These are phyloP conservation scores for Adelosebastes latens DNA, from an alignment of 2,797 vertebrate species.

Conservation along the genomic window DNA sequence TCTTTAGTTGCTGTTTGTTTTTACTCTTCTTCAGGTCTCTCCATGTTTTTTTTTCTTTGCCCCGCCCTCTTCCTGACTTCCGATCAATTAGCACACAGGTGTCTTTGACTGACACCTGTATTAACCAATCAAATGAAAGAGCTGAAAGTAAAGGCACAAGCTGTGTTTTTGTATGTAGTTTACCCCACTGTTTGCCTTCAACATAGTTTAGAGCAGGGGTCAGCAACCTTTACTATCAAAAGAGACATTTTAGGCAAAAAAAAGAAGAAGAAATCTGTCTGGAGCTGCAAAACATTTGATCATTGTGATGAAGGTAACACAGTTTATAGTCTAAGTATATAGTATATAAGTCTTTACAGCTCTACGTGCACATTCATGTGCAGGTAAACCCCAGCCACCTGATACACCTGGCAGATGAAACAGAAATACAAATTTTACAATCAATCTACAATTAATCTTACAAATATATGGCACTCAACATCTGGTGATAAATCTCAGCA, in stretches of 20 bases:
- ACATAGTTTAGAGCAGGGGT: too few species aligned
- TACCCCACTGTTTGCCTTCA: background rate
- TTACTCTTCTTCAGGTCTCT: background rate
- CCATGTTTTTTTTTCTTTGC: background rate
- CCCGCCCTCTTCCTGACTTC: background rate
- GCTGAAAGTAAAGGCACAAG: background rate
- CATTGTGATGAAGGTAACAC: too few species aligned
- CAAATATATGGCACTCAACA: background rate
- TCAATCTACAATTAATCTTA: background rate
- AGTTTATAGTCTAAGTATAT: too few species aligned
- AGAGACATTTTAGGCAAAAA: too few species aligned
- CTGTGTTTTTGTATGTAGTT: background rate
- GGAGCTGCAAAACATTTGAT: too few species aligned
- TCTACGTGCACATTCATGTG: background rate
- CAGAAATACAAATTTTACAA: background rate
- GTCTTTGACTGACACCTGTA: background rate
- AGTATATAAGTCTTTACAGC: background rate
- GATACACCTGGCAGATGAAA: background rate
- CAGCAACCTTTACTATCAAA: too few species aligned
- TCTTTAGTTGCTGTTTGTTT: background rate
- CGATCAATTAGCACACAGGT: background rate
- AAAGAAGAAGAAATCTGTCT: too few species aligned
- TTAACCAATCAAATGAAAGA: background rate
- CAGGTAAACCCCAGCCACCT: background rate
- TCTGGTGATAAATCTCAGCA: background rate